Conservation (phyloP, 2,797 vertebrate species). For the Amniataba percoides region DNA sequence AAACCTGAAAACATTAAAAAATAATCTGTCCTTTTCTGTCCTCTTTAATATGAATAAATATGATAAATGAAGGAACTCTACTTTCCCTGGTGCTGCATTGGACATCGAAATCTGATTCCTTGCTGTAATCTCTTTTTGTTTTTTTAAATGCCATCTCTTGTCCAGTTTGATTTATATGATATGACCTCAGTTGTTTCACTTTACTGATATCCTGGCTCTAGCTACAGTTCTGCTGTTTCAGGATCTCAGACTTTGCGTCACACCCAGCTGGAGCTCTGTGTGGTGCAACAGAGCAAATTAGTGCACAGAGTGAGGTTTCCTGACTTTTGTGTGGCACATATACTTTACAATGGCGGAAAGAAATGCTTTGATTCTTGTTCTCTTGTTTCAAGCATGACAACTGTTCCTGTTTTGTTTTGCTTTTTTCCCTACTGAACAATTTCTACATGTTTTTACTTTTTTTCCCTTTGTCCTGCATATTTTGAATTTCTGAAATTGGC, state of each 20-base stretch:
- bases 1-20: background rate
- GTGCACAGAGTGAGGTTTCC: slow-evolving; percentile 39
- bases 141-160: background rate
- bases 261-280: slow-evolving; percentile 43
- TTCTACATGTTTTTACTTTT: background rate
- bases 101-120: background rate
- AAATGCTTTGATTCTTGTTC: background rate
- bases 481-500: background rate
- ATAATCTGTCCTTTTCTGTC: too few species aligned
- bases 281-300: slow-evolving; percentile 46
- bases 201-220: slow-evolving; percentile 2
- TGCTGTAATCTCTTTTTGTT: background rate
- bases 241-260: slow-evolving; percentile 27
- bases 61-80: background rate
- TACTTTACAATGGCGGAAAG: slow-evolving; percentile 7
- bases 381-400: background rate
- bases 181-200: slow-evolving; percentile 11
- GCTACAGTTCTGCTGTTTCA: slow-evolving; percentile 13
- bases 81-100: background rate
- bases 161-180: background rate
- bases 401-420: background rate
- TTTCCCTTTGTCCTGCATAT: background rate
- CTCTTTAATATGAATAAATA: background rate
- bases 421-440: background rate
- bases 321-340: slow-evolving; percentile 37